Evolutionary conservation across 2,113 vertebrate genomes (phyloP), one percentile per base, ranked within the genome.

Genomic region (Chiloscyllium plagiosum): DNA sequence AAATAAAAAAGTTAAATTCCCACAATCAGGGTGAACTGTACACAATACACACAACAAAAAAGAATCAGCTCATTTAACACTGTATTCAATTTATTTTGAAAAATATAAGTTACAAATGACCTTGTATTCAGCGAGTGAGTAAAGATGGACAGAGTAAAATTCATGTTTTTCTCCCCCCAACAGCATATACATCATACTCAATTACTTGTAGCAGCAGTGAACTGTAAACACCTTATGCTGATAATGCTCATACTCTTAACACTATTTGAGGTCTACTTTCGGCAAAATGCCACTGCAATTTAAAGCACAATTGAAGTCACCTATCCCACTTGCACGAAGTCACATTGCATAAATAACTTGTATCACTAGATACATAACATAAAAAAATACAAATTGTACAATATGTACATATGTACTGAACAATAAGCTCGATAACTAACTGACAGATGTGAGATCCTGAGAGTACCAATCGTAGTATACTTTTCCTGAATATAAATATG

Each of bases 61-160:
- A 26, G 2, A 42, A 94, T 89, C 12, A 47, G 42, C 8, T 94
- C 93, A 70, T 70, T 37, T 94, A 47, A 42, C 65, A 42, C 20
- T 33, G 22, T 47, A 69, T 70, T 94, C 90, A 65, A 69, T 94
- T 94, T 94, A 94, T 94, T 94, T 13, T 94, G 93, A 70, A 94
- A 94, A 94, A 37, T 94, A 42, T 68, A 94, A 50, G 37, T 94
- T 94, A 70, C 17, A 70, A 22, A 70, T 70, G 65, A 94, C 37
- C 65, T 90, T 61, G 1, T 26, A 70, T 70, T 37, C 87, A 92
- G 52, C 86, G 29, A 94, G 66, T 69, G 42, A 94, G 22, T 24
- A 94, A 22, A 42, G 22, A 94, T 94, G 37, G 66, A 70, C 70
- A 70, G n/a, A 94, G 29, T 47, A n/a, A 94, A 50, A 61, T 94